phyloP scores from a whole-genome alignment of 2,113 vertebrate species.

The Aptenodytes patagonicus region DNA sequence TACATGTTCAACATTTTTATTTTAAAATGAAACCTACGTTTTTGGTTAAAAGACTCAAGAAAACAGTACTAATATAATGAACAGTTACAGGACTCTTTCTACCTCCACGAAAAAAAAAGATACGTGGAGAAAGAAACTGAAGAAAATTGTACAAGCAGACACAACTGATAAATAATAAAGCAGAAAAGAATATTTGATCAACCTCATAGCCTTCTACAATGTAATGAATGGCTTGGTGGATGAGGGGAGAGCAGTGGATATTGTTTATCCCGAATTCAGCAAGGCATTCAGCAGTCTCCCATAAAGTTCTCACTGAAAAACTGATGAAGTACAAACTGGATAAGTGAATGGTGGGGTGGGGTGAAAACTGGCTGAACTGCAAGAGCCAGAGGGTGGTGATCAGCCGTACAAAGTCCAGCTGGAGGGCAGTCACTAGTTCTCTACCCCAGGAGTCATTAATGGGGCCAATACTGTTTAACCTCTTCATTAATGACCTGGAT shows the following conservation, averaged over 20 bases:
- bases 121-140: neutral
- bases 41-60: neutral
- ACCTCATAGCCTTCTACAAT: neutral
- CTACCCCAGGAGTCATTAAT: neutral
- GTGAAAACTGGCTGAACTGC: neutral
- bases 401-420: neutral
- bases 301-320: neutral
- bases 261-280: neutral
- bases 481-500: neutral
- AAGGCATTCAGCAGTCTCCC: neutral
- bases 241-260: neutral
- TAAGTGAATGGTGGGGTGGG: neutral
- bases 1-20: neutral
- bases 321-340: neutral
- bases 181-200: neutral
- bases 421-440: neutral
- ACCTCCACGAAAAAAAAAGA: neutral
- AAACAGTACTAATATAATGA: neutral
- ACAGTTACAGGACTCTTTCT: neutral
- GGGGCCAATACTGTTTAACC: rapidly evolving
- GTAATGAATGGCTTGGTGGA: neutral
- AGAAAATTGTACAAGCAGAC: neutral
- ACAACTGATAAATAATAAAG: neutral
- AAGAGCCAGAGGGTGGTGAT: too few species aligned
- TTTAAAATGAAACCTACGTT: neutral